phyloP scores from a whole-genome alignment of 2,888 invertebrate species.

The Rhagium mordax region DNA sequence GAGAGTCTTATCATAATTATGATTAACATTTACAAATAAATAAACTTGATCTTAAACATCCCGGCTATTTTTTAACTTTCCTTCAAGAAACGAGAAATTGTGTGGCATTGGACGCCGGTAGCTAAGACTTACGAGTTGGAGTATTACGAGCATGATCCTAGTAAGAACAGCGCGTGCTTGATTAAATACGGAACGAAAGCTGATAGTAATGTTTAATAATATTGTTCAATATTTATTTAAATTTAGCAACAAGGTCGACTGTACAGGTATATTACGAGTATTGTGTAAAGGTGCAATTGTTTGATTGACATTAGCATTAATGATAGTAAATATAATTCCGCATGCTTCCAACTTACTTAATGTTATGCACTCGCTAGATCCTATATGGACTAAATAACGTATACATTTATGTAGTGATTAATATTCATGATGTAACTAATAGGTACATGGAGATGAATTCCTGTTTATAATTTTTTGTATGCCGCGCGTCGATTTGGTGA shows the following conservation, averaged over 20 bases:
- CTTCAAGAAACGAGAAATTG: not conserved
- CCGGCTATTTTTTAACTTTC: not conserved
- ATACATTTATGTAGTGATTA: not conserved
- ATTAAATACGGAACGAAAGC: conserved; percentile 27
- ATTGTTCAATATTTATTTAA: conserved; percentile 28
- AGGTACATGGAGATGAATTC: not conserved
- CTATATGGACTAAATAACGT: not conserved
- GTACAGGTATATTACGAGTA: not conserved
- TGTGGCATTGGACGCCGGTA: conserved; percentile 6
- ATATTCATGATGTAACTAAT: conserved; percentile 11
- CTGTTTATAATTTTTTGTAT: not conserved
- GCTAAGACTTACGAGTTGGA: not conserved
- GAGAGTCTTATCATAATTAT: no score
- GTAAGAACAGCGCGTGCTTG: conserved; percentile 8
- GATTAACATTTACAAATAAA: no score
- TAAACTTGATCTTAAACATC: not conserved
- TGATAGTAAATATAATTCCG: conserved; percentile 1
- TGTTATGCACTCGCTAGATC: not conserved
- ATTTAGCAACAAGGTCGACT: conserved; percentile 22
- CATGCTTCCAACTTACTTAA: conserved; percentile 1
- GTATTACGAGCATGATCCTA: conserved; percentile 17
- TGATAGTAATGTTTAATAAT: conserved; percentile 19
- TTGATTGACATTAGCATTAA: not conserved
- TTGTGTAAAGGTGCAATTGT: conserved; percentile 5
- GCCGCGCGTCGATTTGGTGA: not conserved